Conservation (phyloP, 2,113 vertebrate species). For the Setophaga petechia region DNA sequence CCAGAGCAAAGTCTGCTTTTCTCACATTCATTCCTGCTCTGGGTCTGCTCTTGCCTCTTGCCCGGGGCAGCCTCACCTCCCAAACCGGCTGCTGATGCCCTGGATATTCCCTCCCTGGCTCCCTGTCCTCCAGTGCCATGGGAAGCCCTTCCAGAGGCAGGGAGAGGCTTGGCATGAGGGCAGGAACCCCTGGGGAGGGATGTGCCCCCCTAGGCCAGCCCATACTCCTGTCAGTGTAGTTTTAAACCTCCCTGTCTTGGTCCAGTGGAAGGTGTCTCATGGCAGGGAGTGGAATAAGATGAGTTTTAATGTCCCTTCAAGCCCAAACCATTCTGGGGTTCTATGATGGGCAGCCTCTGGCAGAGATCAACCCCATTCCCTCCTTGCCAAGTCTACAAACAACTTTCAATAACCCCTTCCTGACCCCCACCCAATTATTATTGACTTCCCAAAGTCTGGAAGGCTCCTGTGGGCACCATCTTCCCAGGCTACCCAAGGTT, state of each 20-base stretch:
- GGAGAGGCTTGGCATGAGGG: rapidly evolving
- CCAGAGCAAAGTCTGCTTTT: constrained; percentile 62
- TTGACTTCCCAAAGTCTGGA: neutral
- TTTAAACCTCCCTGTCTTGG: neutral
- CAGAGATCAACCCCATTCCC: neutral
- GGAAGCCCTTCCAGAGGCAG: neutral
- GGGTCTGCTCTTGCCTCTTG: constrained; percentile 45
- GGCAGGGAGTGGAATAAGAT: neutral
- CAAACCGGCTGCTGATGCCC: neutral
- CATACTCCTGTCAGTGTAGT: rapidly evolving
- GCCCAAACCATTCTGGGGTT: neutral
- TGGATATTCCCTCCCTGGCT: neutral
- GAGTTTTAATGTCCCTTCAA: neutral
- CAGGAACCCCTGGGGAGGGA: neutral
- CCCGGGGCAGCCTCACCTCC: neutral
- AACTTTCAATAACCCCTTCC: neutral
- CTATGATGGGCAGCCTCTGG: no score
- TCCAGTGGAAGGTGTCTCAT: neutral
- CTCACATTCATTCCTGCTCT: constrained; percentile 50
- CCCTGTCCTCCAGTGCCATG: neutral
- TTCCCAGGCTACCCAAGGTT: neutral
- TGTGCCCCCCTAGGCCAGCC: rapidly evolving
- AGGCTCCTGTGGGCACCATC: neutral
- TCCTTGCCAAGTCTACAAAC: neutral
- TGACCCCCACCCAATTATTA: neutral